phyloP scores from a whole-genome alignment of 2,888 invertebrate species.

The Sympetrum striolatum region DNA sequence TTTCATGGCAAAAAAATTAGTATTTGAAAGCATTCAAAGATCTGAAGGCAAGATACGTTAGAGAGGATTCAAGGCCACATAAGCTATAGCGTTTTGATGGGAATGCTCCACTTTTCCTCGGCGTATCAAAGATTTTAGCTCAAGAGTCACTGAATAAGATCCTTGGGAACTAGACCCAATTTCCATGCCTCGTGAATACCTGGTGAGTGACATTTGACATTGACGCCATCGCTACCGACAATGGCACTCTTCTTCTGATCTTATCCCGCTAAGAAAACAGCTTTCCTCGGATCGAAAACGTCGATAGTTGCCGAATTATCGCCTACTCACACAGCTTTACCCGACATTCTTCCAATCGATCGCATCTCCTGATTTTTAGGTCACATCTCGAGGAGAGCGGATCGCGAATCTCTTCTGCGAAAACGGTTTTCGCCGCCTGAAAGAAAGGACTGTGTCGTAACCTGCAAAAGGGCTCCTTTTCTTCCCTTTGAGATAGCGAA shows the following conservation, averaged over 20 bases:
- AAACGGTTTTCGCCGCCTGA: not conserved
- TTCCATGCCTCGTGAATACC: not conserved
- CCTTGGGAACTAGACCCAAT: too few species aligned
- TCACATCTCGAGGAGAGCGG: not conserved
- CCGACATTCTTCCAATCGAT: not conserved
- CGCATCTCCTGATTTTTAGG: not conserved
- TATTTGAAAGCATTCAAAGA: too few species aligned
- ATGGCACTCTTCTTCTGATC: not conserved
- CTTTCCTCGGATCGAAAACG: not conserved
- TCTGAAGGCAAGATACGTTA: too few species aligned
- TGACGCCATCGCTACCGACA: not conserved
- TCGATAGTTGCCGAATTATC: not conserved
- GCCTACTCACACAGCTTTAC: not conserved
- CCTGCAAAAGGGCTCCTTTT: not conserved
- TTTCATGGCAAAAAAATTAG: too few species aligned
- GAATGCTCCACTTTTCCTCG: too few species aligned
- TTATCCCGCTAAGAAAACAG: not conserved
- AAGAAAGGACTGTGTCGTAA: not conserved
- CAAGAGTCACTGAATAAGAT: too few species aligned
- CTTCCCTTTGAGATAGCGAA: not conserved
- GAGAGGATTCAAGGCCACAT: too few species aligned
- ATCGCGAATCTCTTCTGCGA: not conserved
- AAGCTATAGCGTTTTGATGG: too few species aligned
- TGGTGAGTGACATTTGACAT: not conserved
- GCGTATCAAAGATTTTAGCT: too few species aligned